These are phyloP conservation scores for Yponomeuta cagnagella DNA, from an alignment of 2,888 invertebrate genomes.

Conservation along the genomic window DNA sequence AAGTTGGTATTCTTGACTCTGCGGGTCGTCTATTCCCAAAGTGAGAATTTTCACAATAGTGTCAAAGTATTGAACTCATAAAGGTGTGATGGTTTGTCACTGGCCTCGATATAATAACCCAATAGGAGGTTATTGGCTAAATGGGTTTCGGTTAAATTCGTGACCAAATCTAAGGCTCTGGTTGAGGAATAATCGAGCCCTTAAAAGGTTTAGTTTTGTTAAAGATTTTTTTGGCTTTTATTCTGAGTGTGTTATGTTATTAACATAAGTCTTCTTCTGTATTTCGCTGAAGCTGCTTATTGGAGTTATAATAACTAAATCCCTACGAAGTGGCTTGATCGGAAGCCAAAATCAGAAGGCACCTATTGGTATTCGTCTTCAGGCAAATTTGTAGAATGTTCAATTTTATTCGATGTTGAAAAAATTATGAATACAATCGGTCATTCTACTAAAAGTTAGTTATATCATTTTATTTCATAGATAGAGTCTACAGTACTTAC, in stretches of 20 bases:
- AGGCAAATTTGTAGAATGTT: no score
- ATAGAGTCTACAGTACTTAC: no score
- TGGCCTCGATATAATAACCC: conserved; percentile 46
- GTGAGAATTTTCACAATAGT: conserved; percentile 67
- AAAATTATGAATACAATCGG: no score
- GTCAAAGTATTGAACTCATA: conserved; percentile 55
- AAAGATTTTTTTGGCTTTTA: neutral
- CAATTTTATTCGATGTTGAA: no score
- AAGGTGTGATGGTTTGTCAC: conserved; percentile 54
- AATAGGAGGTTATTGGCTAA: conserved; percentile 52
- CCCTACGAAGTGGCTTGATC: no score
- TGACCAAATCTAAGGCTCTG: conserved; percentile 29
- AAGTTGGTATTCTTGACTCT: conserved; percentile 30
- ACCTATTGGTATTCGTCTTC: no score
- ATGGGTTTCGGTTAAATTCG: conserved; percentile 43
- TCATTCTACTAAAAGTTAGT: no score
- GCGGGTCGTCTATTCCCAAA: conserved; percentile 58
- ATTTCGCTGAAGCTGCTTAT: neutral
- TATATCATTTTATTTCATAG: no score
- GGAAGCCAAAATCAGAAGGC: no score
- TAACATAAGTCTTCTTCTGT: neutral
- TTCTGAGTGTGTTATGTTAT: neutral
- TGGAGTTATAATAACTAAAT: no score
- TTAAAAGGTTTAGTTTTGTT: neutral
- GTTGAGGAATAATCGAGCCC: conserved; percentile 33